phyloP scores from a whole-genome alignment of 53 echinoderm and acorn worm species.

The Paracentrotus lividus region DNA sequence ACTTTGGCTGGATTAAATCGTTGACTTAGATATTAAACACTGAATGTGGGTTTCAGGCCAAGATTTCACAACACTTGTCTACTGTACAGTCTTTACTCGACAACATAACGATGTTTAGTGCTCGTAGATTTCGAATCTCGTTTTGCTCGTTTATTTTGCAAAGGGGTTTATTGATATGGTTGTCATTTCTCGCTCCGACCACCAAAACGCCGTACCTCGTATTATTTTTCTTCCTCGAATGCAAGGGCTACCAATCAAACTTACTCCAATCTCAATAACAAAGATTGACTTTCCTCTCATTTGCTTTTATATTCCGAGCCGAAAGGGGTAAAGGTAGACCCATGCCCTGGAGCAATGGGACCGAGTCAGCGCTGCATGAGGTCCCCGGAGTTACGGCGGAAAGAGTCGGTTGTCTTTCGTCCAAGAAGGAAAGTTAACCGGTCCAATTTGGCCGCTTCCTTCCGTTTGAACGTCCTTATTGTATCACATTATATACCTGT shows the following conservation, averaged over 20 bases:
- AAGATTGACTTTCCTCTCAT: conserved; percentile 57
- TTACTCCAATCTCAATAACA: conserved; percentile 46
- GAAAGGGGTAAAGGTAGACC: conserved; percentile 1
- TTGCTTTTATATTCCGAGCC: conserved; percentile 47
- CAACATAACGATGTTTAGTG: too few relatives aligned
- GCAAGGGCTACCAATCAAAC: conserved; percentile 33
- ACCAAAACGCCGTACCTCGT: not conserved
- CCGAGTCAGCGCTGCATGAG: conserved; percentile 34
- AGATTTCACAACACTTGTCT: too few relatives aligned
- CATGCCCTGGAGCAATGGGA: conserved; percentile 44
- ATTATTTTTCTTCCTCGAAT: not conserved
- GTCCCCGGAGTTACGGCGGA: conserved; percentile 60
- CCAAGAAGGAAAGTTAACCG: conserved; percentile 29
- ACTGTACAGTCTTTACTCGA: too few relatives aligned
- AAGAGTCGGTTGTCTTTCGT: conserved; percentile 49
- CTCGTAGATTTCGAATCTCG: not conserved
- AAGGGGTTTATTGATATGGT: not conserved
- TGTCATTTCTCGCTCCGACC: not conserved
- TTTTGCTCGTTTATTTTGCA: not conserved
- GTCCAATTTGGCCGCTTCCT: conserved; percentile 43
- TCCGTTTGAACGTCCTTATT: not conserved
- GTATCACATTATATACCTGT: not conserved
- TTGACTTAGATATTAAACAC: too few relatives aligned
- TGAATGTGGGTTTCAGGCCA: too few relatives aligned
- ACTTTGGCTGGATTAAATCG: too few relatives aligned